Evolutionary conservation across 2,797 vertebrate genomes (phyloP), one percentile per base, ranked within the genome.

Genomic region (Echeneis naucrates): DNA sequence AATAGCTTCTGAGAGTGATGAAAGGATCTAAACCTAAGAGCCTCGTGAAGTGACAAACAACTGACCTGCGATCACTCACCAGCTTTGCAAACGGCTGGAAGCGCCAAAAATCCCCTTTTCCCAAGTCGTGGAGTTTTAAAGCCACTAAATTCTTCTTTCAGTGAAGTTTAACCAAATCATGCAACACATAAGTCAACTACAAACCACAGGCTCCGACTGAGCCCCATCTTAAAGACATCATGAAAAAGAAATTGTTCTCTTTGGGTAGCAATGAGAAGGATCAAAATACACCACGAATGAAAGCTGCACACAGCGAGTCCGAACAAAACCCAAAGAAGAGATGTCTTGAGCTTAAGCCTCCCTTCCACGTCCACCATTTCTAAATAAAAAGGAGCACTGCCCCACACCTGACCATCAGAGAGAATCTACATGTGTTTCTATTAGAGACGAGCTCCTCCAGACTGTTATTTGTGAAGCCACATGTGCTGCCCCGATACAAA

Each of bases 1-100:
- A 76, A 83, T 92, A 86, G 89, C 80, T 82, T 87, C 73, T 57
- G 69, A 59, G 71, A 79, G 77, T 62, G 86, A 87, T 86, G 87
- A 84, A 83, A 88, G 72, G 54, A 59, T 70, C 60, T 27, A 62
- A 82, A 82, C 78, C 82, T 80, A 81, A 89, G 51, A 23, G 77
- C 21, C 38, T 81, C 30, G 59, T 77, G 80, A 82, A 84, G 61
- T 72, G 73, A 86, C 9, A 48, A 82, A 70, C 65, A 90, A 84
- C 77, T 83, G 80, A 86, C 68, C 67, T 66, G 33, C 77, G 82
- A 88, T 87, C 80, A 83, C 77, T 85, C 84, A 60, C 32, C 65
- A 78, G 51, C 35, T 84, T 82, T 63, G 66, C 56, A 84, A 83
- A 72, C 70, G 48, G 66, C 68, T 72, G n/a, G 72, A 78, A 81